Conservation (phyloP, 37 sponge, comb jelly and placozoan genomes). For the Aplysina aerophoba region DNA sequence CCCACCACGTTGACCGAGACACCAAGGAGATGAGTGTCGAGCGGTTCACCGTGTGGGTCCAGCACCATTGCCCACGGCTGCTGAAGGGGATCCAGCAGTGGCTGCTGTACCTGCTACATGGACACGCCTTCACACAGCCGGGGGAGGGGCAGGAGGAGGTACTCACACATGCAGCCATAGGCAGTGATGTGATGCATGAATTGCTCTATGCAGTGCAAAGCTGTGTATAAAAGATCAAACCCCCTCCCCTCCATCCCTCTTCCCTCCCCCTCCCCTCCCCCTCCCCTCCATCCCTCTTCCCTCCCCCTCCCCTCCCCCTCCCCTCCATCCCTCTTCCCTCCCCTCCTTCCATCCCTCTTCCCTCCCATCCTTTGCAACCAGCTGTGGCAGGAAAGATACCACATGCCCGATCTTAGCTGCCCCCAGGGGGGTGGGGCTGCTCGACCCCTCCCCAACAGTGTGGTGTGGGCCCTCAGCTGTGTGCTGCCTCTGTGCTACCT, state of each 20-base stretch:
- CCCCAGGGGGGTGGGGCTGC: no score
- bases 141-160: not conserved
- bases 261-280: not conserved
- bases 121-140: slow-evolving; percentile 9
- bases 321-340: not conserved
- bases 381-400: not conserved
- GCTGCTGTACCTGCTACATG: slow-evolving; percentile 43
- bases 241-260: not conserved
- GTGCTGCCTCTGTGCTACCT: slow-evolving; percentile 48
- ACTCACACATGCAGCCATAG: no score
- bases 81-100: slow-evolving; percentile 64
- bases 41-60: slow-evolving; percentile 52
- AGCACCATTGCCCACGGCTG: slow-evolving; percentile 53
- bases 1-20: slow-evolving; percentile 3
- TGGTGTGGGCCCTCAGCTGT: slow-evolving; percentile 64
- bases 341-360: not conserved
- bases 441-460: not conserved
- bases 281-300: not conserved
- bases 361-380: not conserved
- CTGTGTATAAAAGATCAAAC: not conserved
- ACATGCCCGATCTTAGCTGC: not conserved
- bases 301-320: not conserved
- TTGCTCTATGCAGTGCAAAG: slow-evolving; percentile 37
- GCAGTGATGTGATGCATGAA: slow-evolving; percentile 24
- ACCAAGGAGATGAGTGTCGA: slow-evolving; percentile 25